These are phyloP conservation scores for Ctenodactylus gundi DNA, from an alignment of 2,113 vertebrate species.

Conservation along the genomic window DNA sequence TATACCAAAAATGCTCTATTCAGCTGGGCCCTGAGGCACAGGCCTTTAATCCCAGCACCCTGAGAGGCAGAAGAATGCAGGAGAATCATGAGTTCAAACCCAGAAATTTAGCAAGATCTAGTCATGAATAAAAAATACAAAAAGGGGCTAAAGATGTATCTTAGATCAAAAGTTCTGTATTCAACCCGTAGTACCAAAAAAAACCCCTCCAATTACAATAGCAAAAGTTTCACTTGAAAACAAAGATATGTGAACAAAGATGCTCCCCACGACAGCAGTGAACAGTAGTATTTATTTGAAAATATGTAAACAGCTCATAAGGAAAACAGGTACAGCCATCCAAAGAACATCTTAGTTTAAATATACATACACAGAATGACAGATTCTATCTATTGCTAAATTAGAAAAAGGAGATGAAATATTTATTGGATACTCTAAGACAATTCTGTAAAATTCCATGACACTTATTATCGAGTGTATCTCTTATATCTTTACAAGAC, in stretches of 20 bases:
- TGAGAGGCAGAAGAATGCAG: too few relatives aligned
- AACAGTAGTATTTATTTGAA: not conserved
- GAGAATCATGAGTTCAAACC: too few relatives aligned
- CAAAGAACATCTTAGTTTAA: not conserved
- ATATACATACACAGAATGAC: not conserved
- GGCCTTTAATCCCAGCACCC: too few relatives aligned
- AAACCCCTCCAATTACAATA: too few relatives aligned
- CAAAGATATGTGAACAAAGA: not conserved
- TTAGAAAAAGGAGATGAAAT: not conserved
- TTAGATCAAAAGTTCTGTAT: too few relatives aligned
- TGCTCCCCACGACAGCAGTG: not conserved
- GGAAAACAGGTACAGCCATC: not conserved
- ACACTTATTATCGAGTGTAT: not conserved
- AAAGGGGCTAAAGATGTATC: too few relatives aligned
- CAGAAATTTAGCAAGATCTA: too few relatives aligned
- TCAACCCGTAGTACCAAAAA: too few relatives aligned
- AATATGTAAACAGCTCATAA: not conserved
- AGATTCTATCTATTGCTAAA: not conserved
- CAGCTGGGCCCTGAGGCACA: too few relatives aligned
- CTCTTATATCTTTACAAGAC: not conserved
- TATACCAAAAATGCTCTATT: too few relatives aligned
- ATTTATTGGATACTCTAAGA: not conserved
- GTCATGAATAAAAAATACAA: too few relatives aligned
- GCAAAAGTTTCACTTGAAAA: not conserved
- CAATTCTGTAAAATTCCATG: not conserved